Evolutionary conservation across 2,888 invertebrate species (phyloP).

Genomic region (Lissocephala sabroskyi): DNA sequence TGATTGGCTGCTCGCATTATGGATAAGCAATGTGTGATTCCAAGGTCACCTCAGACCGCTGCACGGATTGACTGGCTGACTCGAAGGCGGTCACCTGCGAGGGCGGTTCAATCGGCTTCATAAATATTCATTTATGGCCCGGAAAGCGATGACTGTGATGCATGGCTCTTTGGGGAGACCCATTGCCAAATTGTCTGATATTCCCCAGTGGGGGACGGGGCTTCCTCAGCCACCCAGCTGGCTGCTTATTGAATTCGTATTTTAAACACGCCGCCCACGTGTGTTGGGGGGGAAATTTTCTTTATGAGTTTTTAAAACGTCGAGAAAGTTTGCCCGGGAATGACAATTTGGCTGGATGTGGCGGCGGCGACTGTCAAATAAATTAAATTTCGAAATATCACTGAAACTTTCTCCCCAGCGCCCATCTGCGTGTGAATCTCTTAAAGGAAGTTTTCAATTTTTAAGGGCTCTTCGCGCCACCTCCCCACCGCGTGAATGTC

Average conservation of each 20-base stretch:
- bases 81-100: no score
- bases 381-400: constrained; percentile 35
- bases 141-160: no score
- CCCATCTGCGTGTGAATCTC: no score
- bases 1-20: constrained; percentile 45
- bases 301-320: constrained; percentile 39
- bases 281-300: constrained; percentile 4
- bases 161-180: no score
- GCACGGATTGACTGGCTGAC: no score
- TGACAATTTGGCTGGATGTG: constrained; percentile 16
- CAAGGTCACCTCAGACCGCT: no score
- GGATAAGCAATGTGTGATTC: constrained; percentile 37
- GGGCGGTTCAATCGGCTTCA: no score
- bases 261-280: background rate
- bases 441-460: background rate
- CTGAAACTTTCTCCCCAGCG: constrained; percentile 26
- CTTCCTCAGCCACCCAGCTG: no score
- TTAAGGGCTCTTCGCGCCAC: constrained; percentile 3
- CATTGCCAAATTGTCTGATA: no score
- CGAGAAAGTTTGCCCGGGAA: constrained; percentile 21
- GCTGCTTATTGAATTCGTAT: no score
- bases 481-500: constrained; percentile 17
- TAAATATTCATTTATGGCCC: no score
- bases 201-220: no score
- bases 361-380: constrained; percentile 33